These are phyloP conservation scores for Patiria pectinifera DNA, from an alignment of 53 echinoderm and acorn worm species.

Conservation along the genomic window DNA sequence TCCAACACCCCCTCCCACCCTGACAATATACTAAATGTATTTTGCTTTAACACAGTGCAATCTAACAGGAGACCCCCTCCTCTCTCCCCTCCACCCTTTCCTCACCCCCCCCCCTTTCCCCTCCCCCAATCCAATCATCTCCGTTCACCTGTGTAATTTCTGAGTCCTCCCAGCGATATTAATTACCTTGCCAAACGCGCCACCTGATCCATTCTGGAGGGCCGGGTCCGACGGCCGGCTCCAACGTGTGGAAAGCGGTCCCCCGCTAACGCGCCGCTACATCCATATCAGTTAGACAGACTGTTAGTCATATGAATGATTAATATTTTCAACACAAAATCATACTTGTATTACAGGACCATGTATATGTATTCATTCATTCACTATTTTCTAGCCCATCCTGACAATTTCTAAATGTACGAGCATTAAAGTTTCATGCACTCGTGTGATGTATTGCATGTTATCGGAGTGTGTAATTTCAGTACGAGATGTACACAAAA, in stretches of 20 bases:
- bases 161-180: conserved; percentile 37
- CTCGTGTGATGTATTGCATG: neutral
- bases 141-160: conserved; percentile 53
- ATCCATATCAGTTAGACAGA: conserved; percentile 47
- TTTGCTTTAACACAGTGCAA: no score
- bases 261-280: conserved; percentile 17
- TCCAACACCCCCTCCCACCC: neutral
- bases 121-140: conserved; percentile 43
- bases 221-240: neutral
- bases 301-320: conserved; percentile 44
- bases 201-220: conserved; percentile 47
- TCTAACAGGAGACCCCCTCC: neutral
- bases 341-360: neutral
- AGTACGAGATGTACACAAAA: neutral
- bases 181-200: conserved; percentile 41
- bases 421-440: neutral
- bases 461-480: neutral
- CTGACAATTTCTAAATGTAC: neutral
- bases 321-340: conserved; percentile 14
- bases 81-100: neutral
- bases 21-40: no score
- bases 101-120: neutral
- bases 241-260: conserved; percentile 20
- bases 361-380: neutral
- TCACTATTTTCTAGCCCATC: neutral